Evolutionary conservation across 2,113 vertebrate genomes (phyloP).

Genomic region (Felis chaus): DNA sequence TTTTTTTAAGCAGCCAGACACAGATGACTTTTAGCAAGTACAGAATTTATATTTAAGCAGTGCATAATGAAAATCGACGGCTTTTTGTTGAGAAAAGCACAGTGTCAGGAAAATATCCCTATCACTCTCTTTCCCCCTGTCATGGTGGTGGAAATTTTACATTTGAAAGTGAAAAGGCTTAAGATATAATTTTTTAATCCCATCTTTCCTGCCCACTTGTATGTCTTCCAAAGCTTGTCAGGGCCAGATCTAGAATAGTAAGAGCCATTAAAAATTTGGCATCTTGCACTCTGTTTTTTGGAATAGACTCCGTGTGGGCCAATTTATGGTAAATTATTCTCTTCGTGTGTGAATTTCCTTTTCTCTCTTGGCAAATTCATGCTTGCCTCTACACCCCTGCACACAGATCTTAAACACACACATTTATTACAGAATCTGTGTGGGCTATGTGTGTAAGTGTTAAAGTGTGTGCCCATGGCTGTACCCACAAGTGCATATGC

Average conservation of each 20-base stretch:
- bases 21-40: constrained; percentile 51
- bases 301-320: constrained; percentile 75
- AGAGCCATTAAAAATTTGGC: constrained; percentile 81
- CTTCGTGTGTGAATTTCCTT: constrained; percentile 80
- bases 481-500: constrained; percentile 62
- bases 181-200: constrained; percentile 71
- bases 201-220: constrained; percentile 77
- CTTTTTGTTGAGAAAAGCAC: constrained; percentile 59
- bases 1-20: constrained; percentile 18
- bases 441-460: constrained; percentile 69
- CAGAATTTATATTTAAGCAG: constrained; percentile 46
- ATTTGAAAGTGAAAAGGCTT: constrained; percentile 73
- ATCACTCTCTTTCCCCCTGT: neutral
- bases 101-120: constrained; percentile 60
- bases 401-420: constrained; percentile 64
- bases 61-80: constrained; percentile 46
- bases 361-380: constrained; percentile 76
- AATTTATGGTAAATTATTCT: constrained; percentile 83
- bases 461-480: constrained; percentile 52
- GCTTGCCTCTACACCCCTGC: constrained; percentile 69
- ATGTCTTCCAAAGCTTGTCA: constrained; percentile 74
- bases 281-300: constrained; percentile 75
- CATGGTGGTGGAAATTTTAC: constrained; percentile 11
- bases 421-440: constrained; percentile 60
- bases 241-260: constrained; percentile 77